Evolutionary conservation across 2,113 vertebrate genomes (phyloP).

Genomic region (Pithys albifrons): DNA sequence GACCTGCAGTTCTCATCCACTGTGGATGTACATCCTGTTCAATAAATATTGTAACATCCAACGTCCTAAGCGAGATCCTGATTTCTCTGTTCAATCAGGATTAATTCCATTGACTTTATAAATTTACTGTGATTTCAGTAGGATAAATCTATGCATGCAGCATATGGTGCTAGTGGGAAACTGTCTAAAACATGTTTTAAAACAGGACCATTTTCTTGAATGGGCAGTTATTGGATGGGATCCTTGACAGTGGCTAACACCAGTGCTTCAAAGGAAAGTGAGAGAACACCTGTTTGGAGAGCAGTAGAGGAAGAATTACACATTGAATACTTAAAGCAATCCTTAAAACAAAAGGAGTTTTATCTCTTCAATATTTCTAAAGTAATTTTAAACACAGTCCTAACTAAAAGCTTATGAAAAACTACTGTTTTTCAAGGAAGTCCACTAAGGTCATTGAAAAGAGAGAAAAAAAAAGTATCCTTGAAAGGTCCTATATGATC

Average conservation of each 20-base stretch:
- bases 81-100: not conserved
- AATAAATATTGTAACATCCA: not conserved
- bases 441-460: slow-evolving; percentile 10
- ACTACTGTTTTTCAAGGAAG: slow-evolving; percentile 21
- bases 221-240: not conserved
- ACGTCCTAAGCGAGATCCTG: not conserved
- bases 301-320: not conserved
- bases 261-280: not conserved
- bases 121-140: not conserved
- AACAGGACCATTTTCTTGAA: not conserved
- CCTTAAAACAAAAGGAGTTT: not conserved
- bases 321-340: not conserved
- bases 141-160: not conserved
- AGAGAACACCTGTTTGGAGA: slow-evolving; percentile 19
- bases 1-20: not conserved
- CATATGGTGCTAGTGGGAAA: not conserved
- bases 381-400: slow-evolving; percentile 16
- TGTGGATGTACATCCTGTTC: not conserved
- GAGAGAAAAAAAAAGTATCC: not conserved
- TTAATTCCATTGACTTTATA: not conserved
- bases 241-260: not conserved
- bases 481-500: slow-evolving; percentile 46
- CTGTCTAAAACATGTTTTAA: not conserved
- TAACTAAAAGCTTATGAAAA: slow-evolving; percentile 54
- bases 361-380: not conserved